Conservation (phyloP, 2,797 vertebrate genomes). For the Benthosema pterotum region DNA sequence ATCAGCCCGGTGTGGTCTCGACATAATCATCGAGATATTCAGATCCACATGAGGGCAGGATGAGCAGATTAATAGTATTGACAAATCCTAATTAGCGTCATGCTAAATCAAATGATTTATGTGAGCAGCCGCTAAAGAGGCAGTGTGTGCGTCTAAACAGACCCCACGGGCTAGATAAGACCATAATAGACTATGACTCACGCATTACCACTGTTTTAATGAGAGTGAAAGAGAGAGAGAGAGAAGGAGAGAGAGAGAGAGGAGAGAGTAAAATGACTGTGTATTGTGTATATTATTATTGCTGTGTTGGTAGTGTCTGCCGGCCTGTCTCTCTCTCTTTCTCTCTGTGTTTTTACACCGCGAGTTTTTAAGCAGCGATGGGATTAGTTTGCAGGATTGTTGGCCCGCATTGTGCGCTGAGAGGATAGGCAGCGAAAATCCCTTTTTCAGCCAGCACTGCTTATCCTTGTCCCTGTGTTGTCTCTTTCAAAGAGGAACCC, state of each 20-base stretch:
- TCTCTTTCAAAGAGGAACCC: slow-evolving; percentile 75
- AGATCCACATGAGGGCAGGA: slow-evolving; percentile 64
- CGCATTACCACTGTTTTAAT: slow-evolving; percentile 60
- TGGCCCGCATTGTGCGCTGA: slow-evolving; percentile 77
- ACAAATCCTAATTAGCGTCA: slow-evolving; percentile 79
- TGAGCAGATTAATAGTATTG: slow-evolving; percentile 78
- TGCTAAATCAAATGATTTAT: slow-evolving; percentile 76
- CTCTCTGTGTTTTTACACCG: slow-evolving; percentile 64
- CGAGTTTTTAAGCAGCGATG: slow-evolving; percentile 72
- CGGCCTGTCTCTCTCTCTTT: slow-evolving; percentile 51
- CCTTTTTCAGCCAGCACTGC: slow-evolving; percentile 78
- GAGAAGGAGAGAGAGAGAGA: slow-evolving; percentile 29
- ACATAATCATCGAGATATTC: slow-evolving; percentile 65
- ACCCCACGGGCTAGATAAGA: slow-evolving; percentile 76
- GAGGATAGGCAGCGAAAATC: slow-evolving; percentile 81
- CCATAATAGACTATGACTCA: slow-evolving; percentile 76
- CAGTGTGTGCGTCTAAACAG: slow-evolving; percentile 75
- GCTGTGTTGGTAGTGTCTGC: slow-evolving; percentile 3
- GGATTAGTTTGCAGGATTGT: slow-evolving; percentile 82
- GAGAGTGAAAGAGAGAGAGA: slow-evolving; percentile 44
- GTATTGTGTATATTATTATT: slow-evolving; percentile 31
- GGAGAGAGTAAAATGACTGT: slow-evolving; percentile 9
- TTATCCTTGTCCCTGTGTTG: slow-evolving; percentile 79
- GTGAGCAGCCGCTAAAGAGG: slow-evolving; percentile 72
- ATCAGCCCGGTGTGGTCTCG: slow-evolving; percentile 50